Conservation (phyloP, 2,113 vertebrate species). For the Galemys pyrenaicus region DNA sequence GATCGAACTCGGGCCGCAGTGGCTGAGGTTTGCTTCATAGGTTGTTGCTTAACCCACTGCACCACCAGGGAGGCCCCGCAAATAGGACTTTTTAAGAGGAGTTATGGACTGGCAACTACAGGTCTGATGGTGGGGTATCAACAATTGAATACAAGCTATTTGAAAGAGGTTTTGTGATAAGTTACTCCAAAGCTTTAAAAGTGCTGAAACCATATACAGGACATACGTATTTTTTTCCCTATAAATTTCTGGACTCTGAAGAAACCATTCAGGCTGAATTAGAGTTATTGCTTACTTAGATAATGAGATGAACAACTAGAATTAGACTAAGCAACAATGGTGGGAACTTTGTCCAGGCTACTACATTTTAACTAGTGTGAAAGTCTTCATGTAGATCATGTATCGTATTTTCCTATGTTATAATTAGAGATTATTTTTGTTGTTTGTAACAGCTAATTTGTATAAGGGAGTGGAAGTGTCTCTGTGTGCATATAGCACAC, state of each 20-base stretch:
- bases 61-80: too few relatives aligned
- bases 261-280: not conserved
- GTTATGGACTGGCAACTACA: slow-evolving; percentile 8
- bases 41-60: too few relatives aligned
- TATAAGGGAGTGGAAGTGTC: slow-evolving; percentile 16
- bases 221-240: not conserved
- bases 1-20: too few relatives aligned
- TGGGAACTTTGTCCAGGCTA: not conserved
- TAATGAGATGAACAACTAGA: not conserved
- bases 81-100: not conserved
- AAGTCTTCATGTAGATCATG: not conserved
- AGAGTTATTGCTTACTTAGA: slow-evolving; percentile 4
- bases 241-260: not conserved
- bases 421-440: not conserved
- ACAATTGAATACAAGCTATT: not conserved
- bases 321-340: not conserved
- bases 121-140: not conserved
- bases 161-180: slow-evolving; percentile 39
- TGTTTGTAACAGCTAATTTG: slow-evolving; percentile 38
- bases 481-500: not conserved
- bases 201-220: not conserved
- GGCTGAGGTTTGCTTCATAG: too few relatives aligned
- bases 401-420: not conserved
- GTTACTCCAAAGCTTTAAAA: slow-evolving; percentile 15
- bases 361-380: not conserved